These are phyloP conservation scores for Pampusana beccarii DNA, from an alignment of 2,113 vertebrate species.

Conservation along the genomic window DNA sequence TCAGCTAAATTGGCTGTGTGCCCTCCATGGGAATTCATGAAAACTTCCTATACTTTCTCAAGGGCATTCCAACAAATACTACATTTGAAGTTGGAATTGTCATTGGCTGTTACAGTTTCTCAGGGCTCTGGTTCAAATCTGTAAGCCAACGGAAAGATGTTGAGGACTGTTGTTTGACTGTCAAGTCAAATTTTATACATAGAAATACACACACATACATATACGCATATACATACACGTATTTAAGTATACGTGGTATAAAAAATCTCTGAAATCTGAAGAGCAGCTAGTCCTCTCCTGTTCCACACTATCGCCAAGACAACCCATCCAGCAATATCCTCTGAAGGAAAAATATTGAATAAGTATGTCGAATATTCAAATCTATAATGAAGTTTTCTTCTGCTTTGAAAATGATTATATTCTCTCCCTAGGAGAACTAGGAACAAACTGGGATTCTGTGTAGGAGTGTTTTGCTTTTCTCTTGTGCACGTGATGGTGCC, in stretches of 20 bases:
- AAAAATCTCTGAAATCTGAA: neutral
- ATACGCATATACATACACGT: too few relatives aligned
- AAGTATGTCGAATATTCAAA: neutral
- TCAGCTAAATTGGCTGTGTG: neutral
- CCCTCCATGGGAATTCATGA: neutral
- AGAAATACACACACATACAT: neutral
- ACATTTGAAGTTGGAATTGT: neutral
- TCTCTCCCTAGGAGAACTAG: neutral
- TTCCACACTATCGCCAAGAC: neutral
- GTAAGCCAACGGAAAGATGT: neutral
- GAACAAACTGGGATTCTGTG: neutral
- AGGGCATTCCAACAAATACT: neutral
- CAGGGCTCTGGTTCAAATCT: neutral
- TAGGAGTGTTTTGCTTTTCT: neutral
- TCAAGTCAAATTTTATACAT: neutral
- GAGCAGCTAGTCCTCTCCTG: neutral
- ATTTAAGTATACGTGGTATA: neutral
- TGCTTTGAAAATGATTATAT: neutral
- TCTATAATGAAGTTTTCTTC: neutral
- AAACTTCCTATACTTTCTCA: neutral
- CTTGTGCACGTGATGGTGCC: neutral
- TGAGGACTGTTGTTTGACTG: neutral
- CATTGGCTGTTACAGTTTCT: neutral
- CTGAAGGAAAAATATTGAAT: neutral
- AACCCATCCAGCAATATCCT: neutral